Base-by-base conservation (phyloP, 2,888 invertebrate genomes). In the Drosophila macrospina region DNA sequence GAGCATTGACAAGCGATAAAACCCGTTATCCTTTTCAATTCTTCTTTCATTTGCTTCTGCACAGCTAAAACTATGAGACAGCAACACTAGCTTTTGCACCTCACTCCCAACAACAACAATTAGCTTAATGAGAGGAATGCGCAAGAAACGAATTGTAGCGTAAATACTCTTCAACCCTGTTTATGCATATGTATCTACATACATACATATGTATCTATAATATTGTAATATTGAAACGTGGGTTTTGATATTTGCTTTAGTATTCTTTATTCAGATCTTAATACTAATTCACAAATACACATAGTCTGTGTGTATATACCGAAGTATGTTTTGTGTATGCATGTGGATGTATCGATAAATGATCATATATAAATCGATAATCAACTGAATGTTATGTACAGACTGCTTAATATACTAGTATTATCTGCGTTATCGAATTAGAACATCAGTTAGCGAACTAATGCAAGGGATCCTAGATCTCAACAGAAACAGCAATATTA, bases 211-310 rank as follows among this genome's bases (percentile, higher is more conserved):
- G 8, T 2, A 28, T 28, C 28, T 28, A 2, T 16, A 16, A 10
- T 16, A 16, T 11, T 20, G 16, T 5, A n/a, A n/a, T n/a, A n/a
- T 10, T 20, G 2, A 11, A 41, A 41, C 13, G 15, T 34, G n/a
- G 2, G 1, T 32, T 3, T 30, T 13, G 26, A 16, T 15, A 24
- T 50, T 32, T 44, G 20, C n/a, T 39, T 44, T n/a, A 34, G 28
- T 67, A 44, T 56, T 67, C 16, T 72, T 76, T 73, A 69, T 73
- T 45, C 39, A 48, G 50, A 73, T 57, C 77, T 77, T 77, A 76
- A 39, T 28, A 36, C 65, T 76, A 76, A 57, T 69, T 73, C 77
- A 76, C 65, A 77, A 64, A 66, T 59, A 64, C 52, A 64, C 60
- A 52, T 66, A 64, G 71, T 64, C 61, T 67, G 48, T 39, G 61